Evolutionary conservation across 2,797 vertebrate genomes (phyloP), one percentile per base, ranked within the genome.

Genomic region (Pangasius macronema): DNA sequence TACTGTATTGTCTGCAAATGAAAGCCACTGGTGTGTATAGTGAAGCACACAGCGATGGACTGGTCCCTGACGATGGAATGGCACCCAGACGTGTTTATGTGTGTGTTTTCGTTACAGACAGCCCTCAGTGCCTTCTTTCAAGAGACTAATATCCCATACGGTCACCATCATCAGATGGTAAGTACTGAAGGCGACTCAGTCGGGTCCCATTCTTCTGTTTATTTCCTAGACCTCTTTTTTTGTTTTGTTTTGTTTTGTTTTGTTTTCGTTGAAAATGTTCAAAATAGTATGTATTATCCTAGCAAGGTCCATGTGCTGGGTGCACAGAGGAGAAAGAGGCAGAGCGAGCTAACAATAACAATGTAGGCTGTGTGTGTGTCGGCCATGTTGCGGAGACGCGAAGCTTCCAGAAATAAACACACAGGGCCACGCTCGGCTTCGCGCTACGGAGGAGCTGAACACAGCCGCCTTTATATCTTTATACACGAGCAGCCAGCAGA

Each of bases 121-220:
- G 98, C 98, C 84, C 97, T 99, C 93, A 99, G 98, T 97, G 97
- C 96, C 94, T 99, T 99, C 95, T 99, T 99, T 93, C 98, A 99
- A 96, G 98, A 99, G 96, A 97, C 98, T 90, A 99, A 97, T 95
- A 98, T 98, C 93, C 98, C 98, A 90, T 98, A 98, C 93, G 97
- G 96, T 94, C 98, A 99, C 95, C 98, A 98, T 95, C 97, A 98
- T 96, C 98, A 99, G 96, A 98, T 99, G 98, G 98, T 99, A 96
- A 98, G 98, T 96, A 92, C 53, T 67, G 65, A 82, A 53, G 51
- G 3, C 63, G 27, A n/a, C 2, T 36, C 63, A 8, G 27, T 75
- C 11, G 24, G 36, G 18, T 8, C 14, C 49, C 1, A 87, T 82
- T 30, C 76, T 65, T 42, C 85, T 1, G 85, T 89, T 70, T 4